A percentile compares a stretch with the other conserved stretches of the same genome.
phyloP scores from a whole-genome alignment of 2,113 vertebrate species.

The Saccopteryx leptura region DNA sequence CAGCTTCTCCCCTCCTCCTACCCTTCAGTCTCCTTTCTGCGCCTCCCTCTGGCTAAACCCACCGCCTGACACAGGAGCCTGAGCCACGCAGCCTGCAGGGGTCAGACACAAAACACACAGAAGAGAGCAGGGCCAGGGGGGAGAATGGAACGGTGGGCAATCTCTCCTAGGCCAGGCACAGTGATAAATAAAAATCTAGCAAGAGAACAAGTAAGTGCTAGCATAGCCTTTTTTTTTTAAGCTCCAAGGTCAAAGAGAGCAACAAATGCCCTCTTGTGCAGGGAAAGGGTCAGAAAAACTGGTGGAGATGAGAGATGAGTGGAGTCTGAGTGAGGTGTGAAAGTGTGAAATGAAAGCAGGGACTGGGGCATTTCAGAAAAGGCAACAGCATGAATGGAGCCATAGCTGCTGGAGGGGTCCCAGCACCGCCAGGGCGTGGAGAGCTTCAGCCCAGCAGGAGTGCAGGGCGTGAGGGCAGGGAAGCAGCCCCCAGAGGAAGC shows the following conservation, averaged over 20 bases:
- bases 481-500: background rate
- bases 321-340: background rate
- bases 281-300: background rate
- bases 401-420: background rate
- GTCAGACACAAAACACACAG: rapidly evolving
- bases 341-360: background rate
- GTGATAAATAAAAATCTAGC: background rate
- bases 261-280: background rate
- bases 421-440: background rate
- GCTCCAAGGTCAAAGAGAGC: background rate
- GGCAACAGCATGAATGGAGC: rapidly evolving
- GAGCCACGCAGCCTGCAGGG: background rate
- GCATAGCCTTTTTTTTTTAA: background rate
- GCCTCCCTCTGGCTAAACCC: background rate
- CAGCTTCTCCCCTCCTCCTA: background rate
- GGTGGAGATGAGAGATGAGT: background rate
- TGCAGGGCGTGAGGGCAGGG: rapidly evolving
- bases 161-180: background rate
- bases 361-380: background rate
- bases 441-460: background rate
- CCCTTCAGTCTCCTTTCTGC: background rate
- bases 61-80: background rate
- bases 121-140: background rate
- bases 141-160: background rate
- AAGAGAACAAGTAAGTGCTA: background rate